Percentiles rank a stretch among this genome's conserved stretches.
Conservation (phyloP, 92 coral and sea anemone genomes). For the Hydrozoanthus gracilis region DNA sequence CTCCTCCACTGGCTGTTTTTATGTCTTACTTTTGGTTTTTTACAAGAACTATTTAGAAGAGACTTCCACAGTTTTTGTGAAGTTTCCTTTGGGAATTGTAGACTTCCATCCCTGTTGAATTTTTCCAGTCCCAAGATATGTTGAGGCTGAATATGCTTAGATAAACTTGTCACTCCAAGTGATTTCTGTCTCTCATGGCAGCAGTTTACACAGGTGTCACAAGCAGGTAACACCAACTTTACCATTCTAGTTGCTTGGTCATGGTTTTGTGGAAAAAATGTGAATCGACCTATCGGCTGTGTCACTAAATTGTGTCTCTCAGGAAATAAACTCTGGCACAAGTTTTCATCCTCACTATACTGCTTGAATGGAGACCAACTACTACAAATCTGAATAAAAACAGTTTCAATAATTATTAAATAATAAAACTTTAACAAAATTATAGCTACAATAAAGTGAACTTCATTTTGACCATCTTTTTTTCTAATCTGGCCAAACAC, state of each 20-base stretch:
- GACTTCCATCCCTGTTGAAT: not conserved
- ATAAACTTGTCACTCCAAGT: not conserved
- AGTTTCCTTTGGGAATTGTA: not conserved
- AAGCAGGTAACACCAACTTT: not conserved
- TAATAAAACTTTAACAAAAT: not conserved
- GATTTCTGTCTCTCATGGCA: slow-evolving; percentile 16
- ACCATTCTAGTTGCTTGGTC: slow-evolving; percentile 7
- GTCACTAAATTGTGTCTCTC: slow-evolving; percentile 21
- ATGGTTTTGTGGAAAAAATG: not conserved
- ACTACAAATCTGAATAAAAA: slow-evolving; percentile 41
- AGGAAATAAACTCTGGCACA: not conserved
- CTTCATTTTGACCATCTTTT: not conserved
- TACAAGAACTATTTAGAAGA: not conserved
- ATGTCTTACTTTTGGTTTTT: slow-evolving; percentile 12
- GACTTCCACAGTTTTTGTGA: slow-evolving; percentile 22
- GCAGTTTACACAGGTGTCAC: not conserved
- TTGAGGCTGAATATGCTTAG: not conserved
- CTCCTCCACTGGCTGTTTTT: slow-evolving; percentile 20
- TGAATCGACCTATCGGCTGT: not conserved
- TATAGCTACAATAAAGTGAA: not conserved
- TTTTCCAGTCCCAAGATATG: not conserved
- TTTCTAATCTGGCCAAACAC: not conserved
- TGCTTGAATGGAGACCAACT: slow-evolving; percentile 79
- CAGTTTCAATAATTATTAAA: not conserved
- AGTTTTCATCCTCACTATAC: slow-evolving; percentile 37